These are phyloP conservation scores for Hyaena hyaena DNA, from an alignment of 2,113 vertebrate genomes.

Conservation along the genomic window DNA sequence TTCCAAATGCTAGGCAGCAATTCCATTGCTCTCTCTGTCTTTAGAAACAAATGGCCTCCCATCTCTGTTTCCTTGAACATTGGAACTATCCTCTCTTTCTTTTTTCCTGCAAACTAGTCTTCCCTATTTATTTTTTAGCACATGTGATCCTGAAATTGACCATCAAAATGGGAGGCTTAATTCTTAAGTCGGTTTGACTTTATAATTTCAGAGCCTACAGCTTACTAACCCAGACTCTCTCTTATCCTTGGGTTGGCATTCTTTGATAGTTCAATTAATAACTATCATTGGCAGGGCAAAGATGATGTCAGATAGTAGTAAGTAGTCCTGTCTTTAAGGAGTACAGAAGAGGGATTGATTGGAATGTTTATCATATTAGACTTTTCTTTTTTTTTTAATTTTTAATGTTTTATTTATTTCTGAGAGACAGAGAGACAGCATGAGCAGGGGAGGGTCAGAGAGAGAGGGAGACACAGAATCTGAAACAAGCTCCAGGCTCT, in stretches of 20 bases:
- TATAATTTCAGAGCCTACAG: neutral
- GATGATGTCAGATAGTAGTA: neutral
- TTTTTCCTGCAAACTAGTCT: neutral
- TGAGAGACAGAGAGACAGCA: too few relatives aligned
- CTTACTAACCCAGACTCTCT: neutral
- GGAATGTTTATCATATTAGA: neutral
- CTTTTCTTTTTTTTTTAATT: neutral
- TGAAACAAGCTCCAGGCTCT: too few relatives aligned
- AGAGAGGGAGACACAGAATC: too few relatives aligned
- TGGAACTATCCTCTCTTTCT: neutral
- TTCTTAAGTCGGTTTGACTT: neutral
- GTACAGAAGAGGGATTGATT: neutral
- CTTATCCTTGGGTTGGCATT: neutral
- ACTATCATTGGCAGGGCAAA: neutral
- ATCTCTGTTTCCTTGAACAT: neutral
- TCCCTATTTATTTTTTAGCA: slow-evolving; percentile 23
- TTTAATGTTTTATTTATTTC: too few relatives aligned
- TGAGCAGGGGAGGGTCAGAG: too few relatives aligned
- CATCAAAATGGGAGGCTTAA: neutral
- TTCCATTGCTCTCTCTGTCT: neutral
- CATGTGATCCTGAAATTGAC: neutral
- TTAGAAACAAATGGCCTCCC: neutral
- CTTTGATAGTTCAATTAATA: neutral
- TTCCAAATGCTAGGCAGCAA: neutral
- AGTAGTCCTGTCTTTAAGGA: neutral